Evolutionary conservation across 2,113 vertebrate species (phyloP), one percentile per base, ranked within the genome.

Genomic region (Chunga burmeisteri): DNA sequence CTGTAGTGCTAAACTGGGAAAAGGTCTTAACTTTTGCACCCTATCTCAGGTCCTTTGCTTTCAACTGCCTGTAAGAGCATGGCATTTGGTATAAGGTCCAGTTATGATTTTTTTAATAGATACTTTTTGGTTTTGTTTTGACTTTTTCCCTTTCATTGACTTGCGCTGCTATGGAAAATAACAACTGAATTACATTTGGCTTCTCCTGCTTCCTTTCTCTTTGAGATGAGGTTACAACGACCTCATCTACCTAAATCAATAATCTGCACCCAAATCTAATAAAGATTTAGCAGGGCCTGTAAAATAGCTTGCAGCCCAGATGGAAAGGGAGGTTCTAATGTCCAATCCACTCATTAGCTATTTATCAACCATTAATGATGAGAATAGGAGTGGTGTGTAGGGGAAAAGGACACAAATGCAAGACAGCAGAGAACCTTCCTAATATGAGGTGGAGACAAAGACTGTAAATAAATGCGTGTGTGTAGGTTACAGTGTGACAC

Each of bases 171-270:
- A 59, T 67, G 86, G 92, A 95, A 94, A 87, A 89, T 77, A 94
- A 85, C 38, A 95, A 62, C 94, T 91, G 95, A 94, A 94, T 96
- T 95, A 81, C 84, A 94, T 95, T 95, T 96, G 89, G 78, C 79
- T 70, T 96, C 84, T 88, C 46, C 74, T 70, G 86, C 94, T 97
- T 96, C 94, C 84, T 90, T 94, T 96, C 81, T 87, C 63, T 91
- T 86, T 32, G 63, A 86, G 94, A 97, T 93, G 92, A 96, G 92
- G 96, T 96, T 96, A 97, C 91, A 42, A 88, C 49, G 77, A 94
- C 96, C 92, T 96, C 91, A 93, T 87, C 73, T 97, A 96, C 94
- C 93, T 95, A 96, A 97, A 96, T 96, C 96, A 95, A 97, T 97
- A 97, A 94, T 88, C 86, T 92, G 93, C 90, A 92, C 93, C 97